Evolutionary conservation across 2,888 invertebrate genomes (phyloP), one percentile per base, ranked within the genome.

Genomic region (Helicoverpa assulta): DNA sequence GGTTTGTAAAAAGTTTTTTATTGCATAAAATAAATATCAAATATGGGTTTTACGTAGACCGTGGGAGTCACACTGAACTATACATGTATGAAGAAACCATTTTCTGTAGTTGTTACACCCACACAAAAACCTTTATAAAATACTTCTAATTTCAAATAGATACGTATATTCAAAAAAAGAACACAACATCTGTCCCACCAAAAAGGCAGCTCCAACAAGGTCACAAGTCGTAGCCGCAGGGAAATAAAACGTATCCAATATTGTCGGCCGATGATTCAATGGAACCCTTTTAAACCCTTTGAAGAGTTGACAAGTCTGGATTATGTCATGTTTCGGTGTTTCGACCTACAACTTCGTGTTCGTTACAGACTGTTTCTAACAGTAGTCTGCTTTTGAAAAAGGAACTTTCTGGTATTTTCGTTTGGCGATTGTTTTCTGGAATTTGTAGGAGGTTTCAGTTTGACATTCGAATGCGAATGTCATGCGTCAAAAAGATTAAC

Each of bases 251-350:
- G 52, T 18, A 66, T 54, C 65, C 76, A 80, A 77, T 80, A 74
- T 72, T 69, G 75, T 75, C 63, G 64, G 61, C 73, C 65, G 67
- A 72, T 74, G 67, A 72, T 74, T 75, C 75, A 67, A 53, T 56
- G 37, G 70, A 78, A 75, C 81, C 82, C 68, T 86, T 86, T 73
- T 67, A 69, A 66, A 26, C 60, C 67, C 52, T 84, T 67, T 74
- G 75, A 74, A 64, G 66, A 78, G 79, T 84, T 74, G 79, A 73
- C 65, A 82, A 84, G 75, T 67, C 53, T 57, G 70, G 52, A 69
- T 78, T 56, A 82, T 82, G 65, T 69, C 21, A 12, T 50, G 33
- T 64, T 77, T 76, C 61, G 29, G 51, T 74, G 56, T 76, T 68
- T 58, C 50, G 19, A n/a, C 16, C 50, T 40, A 19, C 50, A 67